phyloP scores from a whole-genome alignment of 1,140 invertebrate species.

The Eulimnadia texana region DNA sequence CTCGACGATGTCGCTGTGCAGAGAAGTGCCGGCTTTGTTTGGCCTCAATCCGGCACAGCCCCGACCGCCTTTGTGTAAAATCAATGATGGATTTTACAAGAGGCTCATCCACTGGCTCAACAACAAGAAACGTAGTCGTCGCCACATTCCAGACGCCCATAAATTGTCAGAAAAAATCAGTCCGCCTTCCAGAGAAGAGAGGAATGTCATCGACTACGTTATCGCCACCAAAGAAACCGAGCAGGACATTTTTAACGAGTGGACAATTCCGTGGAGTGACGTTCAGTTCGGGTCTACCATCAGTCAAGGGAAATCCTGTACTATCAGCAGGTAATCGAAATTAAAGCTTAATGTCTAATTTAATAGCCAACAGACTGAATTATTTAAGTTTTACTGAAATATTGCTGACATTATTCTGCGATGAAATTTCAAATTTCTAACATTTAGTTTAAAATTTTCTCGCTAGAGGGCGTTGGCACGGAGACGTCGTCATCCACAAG shows the following conservation, averaged over 20 bases:
- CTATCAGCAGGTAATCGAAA: constrained; percentile 22
- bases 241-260: constrained; percentile 22
- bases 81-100: constrained; percentile 13
- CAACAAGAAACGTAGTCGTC: constrained; percentile 12
- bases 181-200: constrained; percentile 29
- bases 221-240: constrained; percentile 29
- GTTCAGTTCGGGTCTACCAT: constrained; percentile 26
- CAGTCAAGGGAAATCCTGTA: constrained; percentile 22
- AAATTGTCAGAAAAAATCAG: constrained; percentile 16
- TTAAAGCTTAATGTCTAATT: constrained; percentile 17
- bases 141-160: not conserved
- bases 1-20: not conserved
- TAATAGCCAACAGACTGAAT: too few relatives aligned
- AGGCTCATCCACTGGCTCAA: constrained; percentile 10
- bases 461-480: constrained; percentile 33
- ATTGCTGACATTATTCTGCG: not conserved
- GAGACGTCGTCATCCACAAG: constrained; percentile 30
- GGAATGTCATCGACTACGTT: constrained; percentile 26
- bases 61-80: not conserved
- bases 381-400: too few relatives aligned
- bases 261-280: constrained; percentile 28
- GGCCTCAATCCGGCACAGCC: not conserved
- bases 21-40: constrained; percentile 5
- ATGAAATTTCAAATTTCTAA: not conserved
- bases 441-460: not conserved